These are phyloP conservation scores for Scylla paramamosain DNA, from an alignment of 1,140 invertebrate genomes.

Conservation along the genomic window DNA sequence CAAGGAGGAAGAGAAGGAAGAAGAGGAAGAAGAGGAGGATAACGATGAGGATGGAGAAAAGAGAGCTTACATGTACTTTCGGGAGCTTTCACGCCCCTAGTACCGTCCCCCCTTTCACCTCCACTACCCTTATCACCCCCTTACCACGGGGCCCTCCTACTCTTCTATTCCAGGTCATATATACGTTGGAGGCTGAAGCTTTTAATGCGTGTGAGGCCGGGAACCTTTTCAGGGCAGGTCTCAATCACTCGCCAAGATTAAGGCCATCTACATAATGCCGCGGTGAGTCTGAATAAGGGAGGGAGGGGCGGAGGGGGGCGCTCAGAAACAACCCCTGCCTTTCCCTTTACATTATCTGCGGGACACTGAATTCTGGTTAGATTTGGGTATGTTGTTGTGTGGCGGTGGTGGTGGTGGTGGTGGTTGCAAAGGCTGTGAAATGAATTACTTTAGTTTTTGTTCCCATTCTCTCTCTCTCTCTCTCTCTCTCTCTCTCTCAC, in stretches of 20 bases:
- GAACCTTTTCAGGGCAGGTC: background rate
- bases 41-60: background rate
- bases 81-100: background rate
- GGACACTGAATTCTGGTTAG: background rate
- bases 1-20: background rate
- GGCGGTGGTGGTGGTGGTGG: background rate
- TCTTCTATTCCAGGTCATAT: background rate
- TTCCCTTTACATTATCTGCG: background rate
- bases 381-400: background rate
- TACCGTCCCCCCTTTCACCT: background rate
- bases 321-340: background rate
- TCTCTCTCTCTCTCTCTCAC: too few species aligned
- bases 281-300: background rate
- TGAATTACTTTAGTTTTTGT: background rate
- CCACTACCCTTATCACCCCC: too few species aligned
- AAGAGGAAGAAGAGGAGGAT: background rate
- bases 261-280: background rate
- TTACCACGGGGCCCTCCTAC: background rate
- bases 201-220: background rate
- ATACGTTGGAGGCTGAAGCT: background rate
- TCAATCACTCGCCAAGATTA: background rate
- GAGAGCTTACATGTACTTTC: background rate
- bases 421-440: background rate
- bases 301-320: background rate
- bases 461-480: too few species aligned